phyloP scores from a whole-genome alignment of 2,113 vertebrate species.

The Pleuronectes platessa region DNA sequence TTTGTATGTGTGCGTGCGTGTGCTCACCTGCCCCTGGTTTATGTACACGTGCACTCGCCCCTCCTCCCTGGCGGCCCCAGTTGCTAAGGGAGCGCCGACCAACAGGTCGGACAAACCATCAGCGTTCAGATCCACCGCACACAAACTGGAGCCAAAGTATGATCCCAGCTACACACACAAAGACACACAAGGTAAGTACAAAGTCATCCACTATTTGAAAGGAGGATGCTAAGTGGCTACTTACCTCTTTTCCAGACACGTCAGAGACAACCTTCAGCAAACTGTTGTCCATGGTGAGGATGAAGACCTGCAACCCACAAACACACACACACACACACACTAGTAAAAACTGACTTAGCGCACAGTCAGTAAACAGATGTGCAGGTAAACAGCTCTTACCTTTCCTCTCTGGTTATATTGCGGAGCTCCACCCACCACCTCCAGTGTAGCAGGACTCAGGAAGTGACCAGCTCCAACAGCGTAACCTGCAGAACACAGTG shows the following conservation, averaged over 20 bases:
- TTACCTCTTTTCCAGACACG: constrained; percentile 88
- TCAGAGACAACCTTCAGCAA: constrained; percentile 82
- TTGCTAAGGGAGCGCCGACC: constrained; percentile 92
- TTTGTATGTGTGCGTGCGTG: neutral
- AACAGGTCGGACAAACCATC: constrained; percentile 95
- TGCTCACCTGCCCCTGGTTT: constrained; percentile 88
- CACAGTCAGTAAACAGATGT: neutral
- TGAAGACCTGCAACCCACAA: constrained; percentile 82
- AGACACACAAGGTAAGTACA: neutral
- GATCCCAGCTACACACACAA: constrained; percentile 87
- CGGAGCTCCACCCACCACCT: constrained; percentile 94
- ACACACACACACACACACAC: neutral
- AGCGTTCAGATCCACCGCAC: constrained; percentile 90
- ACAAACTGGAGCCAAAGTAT: constrained; percentile 94
- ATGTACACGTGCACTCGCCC: constrained; percentile 94
- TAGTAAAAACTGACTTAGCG: neutral
- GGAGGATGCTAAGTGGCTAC: constrained; percentile 4
- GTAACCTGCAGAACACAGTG: constrained; percentile 83
- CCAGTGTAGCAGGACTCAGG: constrained; percentile 74
- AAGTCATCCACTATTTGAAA: neutral
- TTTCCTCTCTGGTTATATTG: constrained; percentile 94
- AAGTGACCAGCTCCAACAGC: constrained; percentile 93
- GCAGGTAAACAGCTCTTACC: constrained; percentile 79
- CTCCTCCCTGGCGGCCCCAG: constrained; percentile 85
- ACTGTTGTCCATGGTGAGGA: constrained; percentile 81